phyloP scores from a whole-genome alignment of 2,888 invertebrate genomes.

The Peribatodes rhomboidaria region DNA sequence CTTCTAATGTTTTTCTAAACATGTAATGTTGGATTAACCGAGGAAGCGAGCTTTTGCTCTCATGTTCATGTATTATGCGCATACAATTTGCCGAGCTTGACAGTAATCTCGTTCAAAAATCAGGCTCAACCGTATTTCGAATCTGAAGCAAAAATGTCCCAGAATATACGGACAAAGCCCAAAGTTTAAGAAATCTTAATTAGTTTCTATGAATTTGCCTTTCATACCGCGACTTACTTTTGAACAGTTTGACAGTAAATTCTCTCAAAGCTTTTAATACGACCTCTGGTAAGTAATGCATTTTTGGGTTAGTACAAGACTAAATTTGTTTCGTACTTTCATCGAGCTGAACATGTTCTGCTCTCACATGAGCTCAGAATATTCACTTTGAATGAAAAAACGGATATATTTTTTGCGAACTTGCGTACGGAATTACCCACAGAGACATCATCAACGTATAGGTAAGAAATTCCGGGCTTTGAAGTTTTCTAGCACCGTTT shows the following conservation, averaged over 20 bases:
- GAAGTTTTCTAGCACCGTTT: constrained; percentile 29
- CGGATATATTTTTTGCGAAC: constrained; percentile 10
- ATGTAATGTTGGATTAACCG: constrained; percentile 13
- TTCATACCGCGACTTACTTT: no score
- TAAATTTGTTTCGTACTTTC: not conserved
- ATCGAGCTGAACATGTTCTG: constrained; percentile 52
- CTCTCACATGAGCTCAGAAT: constrained; percentile 47
- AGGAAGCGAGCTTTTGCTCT: constrained; percentile 6
- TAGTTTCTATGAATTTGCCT: no score
- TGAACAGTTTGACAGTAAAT: no score
- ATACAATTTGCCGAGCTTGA: constrained; percentile 24
- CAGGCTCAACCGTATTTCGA: not conserved
- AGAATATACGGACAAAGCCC: not conserved
- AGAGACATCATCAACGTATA: not conserved
- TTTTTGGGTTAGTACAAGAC: no score
- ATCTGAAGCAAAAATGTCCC: not conserved
- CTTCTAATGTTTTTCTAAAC: constrained; percentile 15
- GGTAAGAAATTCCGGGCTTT: constrained; percentile 9
- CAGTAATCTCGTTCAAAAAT: constrained; percentile 15
- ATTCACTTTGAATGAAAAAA: constrained; percentile 52
- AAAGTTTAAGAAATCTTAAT: not conserved
- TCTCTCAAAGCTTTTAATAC: no score
- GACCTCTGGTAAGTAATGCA: no score
- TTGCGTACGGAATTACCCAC: not conserved
- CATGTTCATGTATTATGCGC: constrained; percentile 31